These are phyloP conservation scores for Elachura formosa DNA, from an alignment of 2,113 vertebrate species.

Conservation along the genomic window DNA sequence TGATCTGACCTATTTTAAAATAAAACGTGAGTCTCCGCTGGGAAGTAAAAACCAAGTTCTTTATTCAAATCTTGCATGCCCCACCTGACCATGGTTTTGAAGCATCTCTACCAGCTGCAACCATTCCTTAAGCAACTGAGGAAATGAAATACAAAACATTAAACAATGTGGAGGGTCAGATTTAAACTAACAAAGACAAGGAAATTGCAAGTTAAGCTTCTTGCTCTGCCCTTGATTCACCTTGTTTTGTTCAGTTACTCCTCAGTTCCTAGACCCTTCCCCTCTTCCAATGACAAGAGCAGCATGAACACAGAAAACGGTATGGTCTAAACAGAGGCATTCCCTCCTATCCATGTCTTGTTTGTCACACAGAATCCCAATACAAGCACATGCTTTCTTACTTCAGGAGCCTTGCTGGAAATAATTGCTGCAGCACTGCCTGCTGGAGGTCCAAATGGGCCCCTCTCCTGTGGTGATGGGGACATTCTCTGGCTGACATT, in stretches of 20 bases:
- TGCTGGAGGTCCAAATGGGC: background rate
- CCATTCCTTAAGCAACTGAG: background rate
- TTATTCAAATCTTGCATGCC: background rate
- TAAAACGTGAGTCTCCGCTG: background rate
- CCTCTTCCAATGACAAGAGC: background rate
- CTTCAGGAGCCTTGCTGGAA: background rate
- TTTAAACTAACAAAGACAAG: slow-evolving; percentile 47
- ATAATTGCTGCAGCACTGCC: background rate
- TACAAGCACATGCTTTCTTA: background rate
- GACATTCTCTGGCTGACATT: background rate
- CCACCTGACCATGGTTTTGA: background rate
- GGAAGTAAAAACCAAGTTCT: background rate
- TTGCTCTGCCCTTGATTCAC: slow-evolving; percentile 35
- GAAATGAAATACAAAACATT: slow-evolving; percentile 54
- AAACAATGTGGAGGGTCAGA: background rate
- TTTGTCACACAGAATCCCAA: background rate
- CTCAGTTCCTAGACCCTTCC: background rate
- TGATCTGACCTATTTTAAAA: background rate
- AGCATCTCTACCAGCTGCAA: background rate
- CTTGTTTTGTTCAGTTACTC: slow-evolving; percentile 21
- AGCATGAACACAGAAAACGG: background rate
- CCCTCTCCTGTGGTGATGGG: background rate
- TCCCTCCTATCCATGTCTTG: background rate
- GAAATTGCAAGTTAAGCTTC: slow-evolving; percentile 61
- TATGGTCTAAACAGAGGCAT: background rate